Base-by-base conservation (phyloP, 2,113 vertebrate genomes). In the Notarius lentiginosus region DNA sequence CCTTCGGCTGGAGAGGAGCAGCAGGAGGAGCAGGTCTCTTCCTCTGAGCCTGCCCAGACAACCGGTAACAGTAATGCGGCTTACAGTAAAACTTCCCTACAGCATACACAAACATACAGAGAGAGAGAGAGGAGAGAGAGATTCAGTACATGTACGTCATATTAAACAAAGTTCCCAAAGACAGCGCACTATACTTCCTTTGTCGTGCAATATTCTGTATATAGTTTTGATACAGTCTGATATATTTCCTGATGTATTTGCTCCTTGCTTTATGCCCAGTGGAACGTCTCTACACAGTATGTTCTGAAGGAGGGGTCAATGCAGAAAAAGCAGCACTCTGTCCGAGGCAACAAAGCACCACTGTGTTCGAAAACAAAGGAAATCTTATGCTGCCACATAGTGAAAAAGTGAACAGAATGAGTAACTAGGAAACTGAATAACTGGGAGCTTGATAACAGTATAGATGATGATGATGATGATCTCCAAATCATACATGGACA, bases 51-150 rank as follows among this genome's bases (percentile, higher is more conserved):
- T 97, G 97, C 84, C 97, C 96, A 6, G 98, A 99, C 55, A 97
- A 95, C 27, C 98, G 96, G 86, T 99, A 98, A 89, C 97, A 99
- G 94, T 97, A 99, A 94, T 99, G 98, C 15, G 98, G 97, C 91
- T 99, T 99, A 93, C 98, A 99, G 95, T 99, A 99, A 94, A 99
- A 99, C 92, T 99, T 99, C 86, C 98, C 98, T 99, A 93, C 8
- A 91, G 92, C 60, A 86, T 20, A 85, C 86, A 60, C 49, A 83
- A 7, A 82, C 20, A 12, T 24, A 77, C 88, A 66, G 79, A 56
- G 2, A 12, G 41, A 41, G 41, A 41, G 41, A 41, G 41, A 34
- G 34, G 34, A 1, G 34, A 41, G 41, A 41, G 41, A 41, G 51
- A 53, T 41, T 56, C 34, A 30, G 76, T 79, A 15, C 65, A 9